phyloP scores from a whole-genome alignment of 2,888 invertebrate genomes.

The Gortyna flavago region DNA sequence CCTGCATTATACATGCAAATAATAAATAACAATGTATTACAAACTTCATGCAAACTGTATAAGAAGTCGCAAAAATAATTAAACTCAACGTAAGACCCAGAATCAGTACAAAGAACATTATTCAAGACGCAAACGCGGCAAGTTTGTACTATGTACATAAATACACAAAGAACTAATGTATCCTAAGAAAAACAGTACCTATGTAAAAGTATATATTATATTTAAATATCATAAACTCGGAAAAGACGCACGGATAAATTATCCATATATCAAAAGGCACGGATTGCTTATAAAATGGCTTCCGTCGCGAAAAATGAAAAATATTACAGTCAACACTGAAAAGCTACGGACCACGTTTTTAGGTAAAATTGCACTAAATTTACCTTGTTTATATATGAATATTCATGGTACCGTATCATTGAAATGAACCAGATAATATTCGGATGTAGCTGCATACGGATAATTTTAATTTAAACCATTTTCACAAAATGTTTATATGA shows the following conservation, averaged over 20 bases:
- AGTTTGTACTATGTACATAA: constrained; percentile 2
- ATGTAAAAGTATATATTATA: background rate
- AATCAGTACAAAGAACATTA: constrained; percentile 19
- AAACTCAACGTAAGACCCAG: background rate
- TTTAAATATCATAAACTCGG: constrained; percentile 34
- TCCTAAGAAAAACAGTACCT: constrained; percentile 11
- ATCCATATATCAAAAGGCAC: constrained; percentile 68
- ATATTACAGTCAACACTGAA: constrained; percentile 73
- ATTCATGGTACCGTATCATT: constrained; percentile 67
- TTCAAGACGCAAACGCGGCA: background rate
- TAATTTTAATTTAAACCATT: constrained; percentile 29
- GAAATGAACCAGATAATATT: constrained; percentile 65
- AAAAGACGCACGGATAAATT: constrained; percentile 61
- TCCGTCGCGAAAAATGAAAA: constrained; percentile 68
- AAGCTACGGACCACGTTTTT: constrained; percentile 63
- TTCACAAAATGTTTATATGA: constrained; percentile 6
- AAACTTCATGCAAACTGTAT: constrained; percentile 2
- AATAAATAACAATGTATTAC: background rate
- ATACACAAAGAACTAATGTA: constrained; percentile 25
- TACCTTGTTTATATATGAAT: constrained; percentile 58
- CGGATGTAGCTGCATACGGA: constrained; percentile 5
- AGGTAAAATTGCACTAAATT: constrained; percentile 44
- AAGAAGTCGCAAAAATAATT: constrained; percentile 17
- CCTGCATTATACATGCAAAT: constrained; percentile 7
- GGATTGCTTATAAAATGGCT: constrained; percentile 71